A percentile compares a stretch with the other conserved stretches of the same genome.
These are phyloP conservation scores for Erethizon dorsatum DNA, from an alignment of 2,797 vertebrate species.

Conservation along the genomic window DNA sequence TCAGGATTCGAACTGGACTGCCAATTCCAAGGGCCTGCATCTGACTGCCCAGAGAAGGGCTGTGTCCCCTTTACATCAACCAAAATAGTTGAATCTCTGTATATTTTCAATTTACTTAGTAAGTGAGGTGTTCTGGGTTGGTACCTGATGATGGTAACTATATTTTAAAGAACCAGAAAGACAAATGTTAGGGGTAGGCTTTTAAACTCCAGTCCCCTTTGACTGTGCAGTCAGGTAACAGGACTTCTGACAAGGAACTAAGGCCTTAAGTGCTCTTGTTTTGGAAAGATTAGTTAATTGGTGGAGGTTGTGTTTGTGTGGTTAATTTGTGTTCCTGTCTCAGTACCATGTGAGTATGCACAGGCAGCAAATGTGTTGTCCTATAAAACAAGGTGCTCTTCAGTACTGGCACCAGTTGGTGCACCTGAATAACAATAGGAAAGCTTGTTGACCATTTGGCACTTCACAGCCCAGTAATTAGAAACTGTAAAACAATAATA, in stretches of 20 bases:
- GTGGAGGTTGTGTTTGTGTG: slow-evolving; percentile 47
- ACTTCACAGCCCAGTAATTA: slow-evolving; percentile 84
- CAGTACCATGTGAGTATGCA: background rate
- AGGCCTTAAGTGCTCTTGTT: background rate
- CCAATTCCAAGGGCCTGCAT: too few species aligned
- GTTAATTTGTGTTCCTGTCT: slow-evolving; percentile 54
- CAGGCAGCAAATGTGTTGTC: background rate
- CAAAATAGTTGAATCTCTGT: background rate
- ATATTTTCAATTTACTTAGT: slow-evolving; percentile 56
- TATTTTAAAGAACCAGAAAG: slow-evolving; percentile 55
- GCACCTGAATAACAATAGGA: slow-evolving; percentile 83
- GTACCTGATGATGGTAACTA: background rate
- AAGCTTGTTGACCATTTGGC: slow-evolving; percentile 86
- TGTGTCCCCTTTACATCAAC: background rate
- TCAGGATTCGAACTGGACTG: too few species aligned
- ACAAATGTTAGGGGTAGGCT: slow-evolving; percentile 18
- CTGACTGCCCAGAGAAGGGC: too few species aligned
- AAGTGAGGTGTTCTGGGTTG: background rate
- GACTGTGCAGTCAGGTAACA: background rate
- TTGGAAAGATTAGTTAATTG: slow-evolving; percentile 60
- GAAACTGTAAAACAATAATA: slow-evolving; percentile 83
- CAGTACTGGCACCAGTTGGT: slow-evolving; percentile 59
- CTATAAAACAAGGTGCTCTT: background rate
- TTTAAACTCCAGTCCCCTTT: background rate
- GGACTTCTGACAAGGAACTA: slow-evolving; percentile 36